Evolutionary conservation across 2,797 vertebrate genomes (phyloP).

Genomic region (Aphelocoma californica): DNA sequence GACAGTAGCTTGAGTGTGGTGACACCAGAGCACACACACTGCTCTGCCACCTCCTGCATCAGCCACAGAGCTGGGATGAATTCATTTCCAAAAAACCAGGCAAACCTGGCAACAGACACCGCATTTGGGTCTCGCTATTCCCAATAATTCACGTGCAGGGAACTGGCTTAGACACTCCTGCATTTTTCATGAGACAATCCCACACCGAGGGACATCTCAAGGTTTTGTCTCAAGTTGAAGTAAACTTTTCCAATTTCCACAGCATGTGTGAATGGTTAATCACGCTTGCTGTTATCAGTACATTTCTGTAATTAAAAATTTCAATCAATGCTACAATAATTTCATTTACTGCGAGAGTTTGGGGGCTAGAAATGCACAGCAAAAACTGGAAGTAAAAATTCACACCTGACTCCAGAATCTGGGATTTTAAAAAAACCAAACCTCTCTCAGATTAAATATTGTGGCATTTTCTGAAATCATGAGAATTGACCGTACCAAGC

Average conservation of each 20-base stretch:
- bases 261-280: background rate
- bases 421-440: background rate
- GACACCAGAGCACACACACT: background rate
- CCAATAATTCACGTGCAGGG: background rate
- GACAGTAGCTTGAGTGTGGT: background rate
- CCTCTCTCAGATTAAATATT: background rate
- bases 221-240: background rate
- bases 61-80: background rate
- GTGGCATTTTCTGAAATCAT: background rate
- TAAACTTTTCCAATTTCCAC: background rate
- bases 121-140: background rate
- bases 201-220: background rate
- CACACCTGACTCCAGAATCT: background rate
- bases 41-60: background rate
- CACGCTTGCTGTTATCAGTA: accelerated
- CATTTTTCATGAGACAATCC: background rate
- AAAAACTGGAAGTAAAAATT: background rate
- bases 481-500: background rate
- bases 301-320: background rate
- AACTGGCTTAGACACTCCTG: background rate
- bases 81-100: background rate
- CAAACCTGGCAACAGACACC: background rate
- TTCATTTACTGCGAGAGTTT: background rate
- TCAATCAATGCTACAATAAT: background rate
- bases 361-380: background rate